Evolutionary conservation across 2,888 invertebrate species (phyloP), one percentile per base, ranked within the genome.

Genomic region (Abscondita cerata): DNA sequence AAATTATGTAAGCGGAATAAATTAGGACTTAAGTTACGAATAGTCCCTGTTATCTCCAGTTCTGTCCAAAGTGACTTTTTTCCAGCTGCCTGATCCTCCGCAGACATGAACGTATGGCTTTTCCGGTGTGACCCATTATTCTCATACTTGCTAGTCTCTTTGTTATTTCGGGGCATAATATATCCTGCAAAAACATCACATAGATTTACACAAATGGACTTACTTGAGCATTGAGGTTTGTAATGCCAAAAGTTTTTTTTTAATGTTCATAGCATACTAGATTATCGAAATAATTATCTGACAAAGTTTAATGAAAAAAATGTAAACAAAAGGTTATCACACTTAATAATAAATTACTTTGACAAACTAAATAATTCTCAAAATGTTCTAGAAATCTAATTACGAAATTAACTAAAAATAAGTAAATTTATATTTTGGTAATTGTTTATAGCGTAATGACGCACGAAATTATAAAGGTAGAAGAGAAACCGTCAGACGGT

Each of bases 1-100:
- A 99, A 85, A 83, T 98, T 94, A 70, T 90, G 87, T 82, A 96
- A 86, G 81, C 92, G 90, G 89, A 96, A 98, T 76, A 99, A 83
- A 74, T 90, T 89, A 33, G 95, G 93, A 82, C 96, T 95, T 75
- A 99, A 83, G 81, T 96, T 97, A 76, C 95, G 89, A 77, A 99
- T 94, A 84, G 90, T 91, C 83, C 98, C 98, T 95, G 86, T 87
- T 87, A 87, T 85, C 86, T 86, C 85, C 71, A 86, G 82, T 75
- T 80, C 78, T 66, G 91, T 89, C 96, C 96, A 97, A 81, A 89
- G 88, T 72, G 95, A 92, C 82, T 95, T 93, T 82, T 95, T 93
- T 70, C 96, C 96, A 74, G 93, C 88, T 77, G 93, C 93, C 79
- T 92, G 89, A 78, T 97, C 96, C 82, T 96, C 95, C 73, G 91